These are phyloP conservation scores for Girardinichthys multiradiatus DNA, from an alignment of 2,113 vertebrate genomes.

Conservation along the genomic window DNA sequence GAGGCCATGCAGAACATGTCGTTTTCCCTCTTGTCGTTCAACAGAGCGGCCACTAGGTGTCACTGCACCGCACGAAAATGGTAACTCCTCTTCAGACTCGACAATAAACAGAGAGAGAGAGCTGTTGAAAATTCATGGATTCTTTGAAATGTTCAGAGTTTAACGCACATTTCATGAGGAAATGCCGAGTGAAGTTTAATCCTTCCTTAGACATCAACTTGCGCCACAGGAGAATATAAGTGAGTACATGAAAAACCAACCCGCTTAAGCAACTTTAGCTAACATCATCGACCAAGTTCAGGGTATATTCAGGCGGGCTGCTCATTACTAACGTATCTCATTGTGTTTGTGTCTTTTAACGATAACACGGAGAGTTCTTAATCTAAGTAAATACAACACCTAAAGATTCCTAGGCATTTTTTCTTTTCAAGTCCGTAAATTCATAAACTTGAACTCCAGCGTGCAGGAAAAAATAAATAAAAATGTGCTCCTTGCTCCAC, in stretches of 20 bases:
- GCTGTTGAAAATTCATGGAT: neutral
- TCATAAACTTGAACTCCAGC: too few species aligned
- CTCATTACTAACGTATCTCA: neutral
- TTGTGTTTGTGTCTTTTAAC: neutral
- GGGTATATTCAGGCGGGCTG: neutral
- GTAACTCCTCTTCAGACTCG: neutral
- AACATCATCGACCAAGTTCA: neutral
- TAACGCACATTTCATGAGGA: neutral
- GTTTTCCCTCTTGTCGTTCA: neutral
- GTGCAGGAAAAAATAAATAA: too few species aligned
- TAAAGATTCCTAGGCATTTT: too few species aligned
- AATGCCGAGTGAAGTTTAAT: neutral
- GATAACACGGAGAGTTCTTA: neutral
- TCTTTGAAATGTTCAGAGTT: neutral
- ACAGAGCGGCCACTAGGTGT: conserved; percentile 12
- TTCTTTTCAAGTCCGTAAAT: neutral
- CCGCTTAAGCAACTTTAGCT: neutral
- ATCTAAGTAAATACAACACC: neutral
- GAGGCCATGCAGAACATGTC: too few species aligned
- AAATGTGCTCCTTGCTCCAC: neutral
- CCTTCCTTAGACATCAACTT: neutral
- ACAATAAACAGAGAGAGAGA: neutral
- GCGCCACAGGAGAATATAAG: neutral
- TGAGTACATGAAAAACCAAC: neutral
- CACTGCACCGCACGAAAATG: neutral